A percentile compares a stretch with the other conserved stretches of the same genome.
phyloP scores from a whole-genome alignment of 2,888 invertebrate species.

The Harpalus rubripes region DNA sequence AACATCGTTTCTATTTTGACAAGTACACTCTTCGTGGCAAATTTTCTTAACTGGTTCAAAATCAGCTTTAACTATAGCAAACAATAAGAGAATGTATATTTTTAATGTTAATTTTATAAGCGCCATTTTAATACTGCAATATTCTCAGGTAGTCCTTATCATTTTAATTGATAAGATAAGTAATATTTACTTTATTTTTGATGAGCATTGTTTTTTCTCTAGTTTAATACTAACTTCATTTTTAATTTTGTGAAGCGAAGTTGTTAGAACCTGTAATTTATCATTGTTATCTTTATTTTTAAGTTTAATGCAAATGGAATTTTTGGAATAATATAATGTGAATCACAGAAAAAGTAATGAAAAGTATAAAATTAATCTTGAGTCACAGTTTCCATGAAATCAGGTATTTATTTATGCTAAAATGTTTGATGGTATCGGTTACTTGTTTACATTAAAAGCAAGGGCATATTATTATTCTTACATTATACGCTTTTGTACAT shows the following conservation, averaged over 20 bases:
- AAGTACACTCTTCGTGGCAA: conserved; percentile 72
- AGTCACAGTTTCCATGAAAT: not conserved
- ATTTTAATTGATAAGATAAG: conserved; percentile 50
- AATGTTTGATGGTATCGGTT: not conserved
- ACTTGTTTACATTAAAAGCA: conserved; percentile 24
- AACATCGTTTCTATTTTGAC: conserved; percentile 70
- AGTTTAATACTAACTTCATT: too few relatives aligned
- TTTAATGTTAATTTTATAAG: conserved; percentile 3
- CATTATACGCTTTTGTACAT: too few relatives aligned
- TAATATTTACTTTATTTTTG: conserved; percentile 45
- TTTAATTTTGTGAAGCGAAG: too few relatives aligned
- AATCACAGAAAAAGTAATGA: too few relatives aligned
- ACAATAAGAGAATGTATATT: conserved; percentile 7
- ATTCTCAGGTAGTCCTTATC: conserved; percentile 16
- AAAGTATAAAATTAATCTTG: too few relatives aligned
- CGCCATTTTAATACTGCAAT: conserved; percentile 18
- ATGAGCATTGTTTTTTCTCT: conserved; percentile 10
- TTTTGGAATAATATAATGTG: too few relatives aligned
- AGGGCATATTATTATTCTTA: conserved; percentile 6
- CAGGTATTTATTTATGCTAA: not conserved
- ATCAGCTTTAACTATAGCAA: conserved; percentile 3
- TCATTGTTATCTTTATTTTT: too few relatives aligned
- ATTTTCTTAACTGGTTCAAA: conserved; percentile 60
- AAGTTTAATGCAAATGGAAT: too few relatives aligned
- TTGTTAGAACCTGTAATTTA: too few relatives aligned